A percentile compares a stretch with the other conserved stretches of the same genome.
Conservation (phyloP, 2,113 vertebrate genomes). For the Dicerorhinus sumatrensis region DNA sequence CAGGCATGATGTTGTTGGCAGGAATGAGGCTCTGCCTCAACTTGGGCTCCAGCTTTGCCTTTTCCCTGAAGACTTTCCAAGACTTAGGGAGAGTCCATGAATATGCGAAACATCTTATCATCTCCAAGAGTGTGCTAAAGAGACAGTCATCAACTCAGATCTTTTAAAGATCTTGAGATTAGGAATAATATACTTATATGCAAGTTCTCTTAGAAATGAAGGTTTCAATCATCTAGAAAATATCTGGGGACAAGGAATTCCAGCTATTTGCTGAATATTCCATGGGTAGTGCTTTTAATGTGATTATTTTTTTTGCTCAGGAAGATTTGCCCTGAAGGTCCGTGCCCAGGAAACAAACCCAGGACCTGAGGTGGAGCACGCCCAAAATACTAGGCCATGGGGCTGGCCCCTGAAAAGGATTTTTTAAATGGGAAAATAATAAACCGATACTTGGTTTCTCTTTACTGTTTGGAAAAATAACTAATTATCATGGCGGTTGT, state of each 20-base stretch:
- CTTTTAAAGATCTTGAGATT: not conserved
- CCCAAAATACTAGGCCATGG: too few relatives aligned
- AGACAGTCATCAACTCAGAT: not conserved
- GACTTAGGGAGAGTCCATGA: not conserved
- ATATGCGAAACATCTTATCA: not conserved
- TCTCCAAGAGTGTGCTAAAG: not conserved
- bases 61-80: constrained; percentile 13
- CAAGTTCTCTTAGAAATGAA: not conserved
- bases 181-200: not conserved
- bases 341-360: too few relatives aligned
- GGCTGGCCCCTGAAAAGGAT: not conserved
- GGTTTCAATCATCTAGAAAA: not conserved
- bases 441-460: not conserved
- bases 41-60: not conserved
- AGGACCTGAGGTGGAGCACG: too few relatives aligned
- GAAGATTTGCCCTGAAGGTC: too few relatives aligned
- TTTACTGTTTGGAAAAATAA: constrained; percentile 11
- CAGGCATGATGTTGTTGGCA: constrained; percentile 37
- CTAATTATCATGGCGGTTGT: not conserved
- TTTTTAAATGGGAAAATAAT: not conserved
- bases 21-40: not conserved
- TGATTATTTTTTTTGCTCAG: too few relatives aligned
- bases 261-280: not conserved
- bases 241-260: not conserved
- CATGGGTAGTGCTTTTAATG: not conserved